These are phyloP conservation scores for Toxotes lorentzi DNA, from an alignment of 2,797 vertebrate genomes.

Conservation along the genomic window DNA sequence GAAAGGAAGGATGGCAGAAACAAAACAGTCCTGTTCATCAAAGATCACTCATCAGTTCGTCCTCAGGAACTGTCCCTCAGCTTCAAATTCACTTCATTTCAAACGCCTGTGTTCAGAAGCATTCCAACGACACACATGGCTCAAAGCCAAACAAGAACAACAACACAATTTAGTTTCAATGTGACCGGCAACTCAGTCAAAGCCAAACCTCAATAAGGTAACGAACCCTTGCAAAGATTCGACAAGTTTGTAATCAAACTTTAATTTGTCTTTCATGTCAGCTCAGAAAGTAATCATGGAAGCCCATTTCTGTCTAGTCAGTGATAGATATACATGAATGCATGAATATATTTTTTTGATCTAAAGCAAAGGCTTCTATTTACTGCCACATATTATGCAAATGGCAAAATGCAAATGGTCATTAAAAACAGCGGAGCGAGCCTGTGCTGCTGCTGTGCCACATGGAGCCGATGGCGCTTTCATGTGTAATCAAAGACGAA, in stretches of 20 bases:
- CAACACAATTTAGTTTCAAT: conserved; percentile 24
- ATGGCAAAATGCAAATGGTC: conserved; percentile 64
- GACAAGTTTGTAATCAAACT: conserved; percentile 57
- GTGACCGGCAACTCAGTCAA: conserved; percentile 14
- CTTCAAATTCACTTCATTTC: conserved; percentile 11
- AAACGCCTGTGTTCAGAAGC: conserved; percentile 10
- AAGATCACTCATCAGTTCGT: background rate
- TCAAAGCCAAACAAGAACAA: conserved; percentile 8
- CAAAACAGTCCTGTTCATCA: background rate
- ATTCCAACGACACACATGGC: background rate
- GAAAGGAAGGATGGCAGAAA: background rate
- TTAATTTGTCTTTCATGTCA: conserved; percentile 62
- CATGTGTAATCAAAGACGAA: conserved; percentile 72
- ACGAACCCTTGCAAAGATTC: conserved; percentile 8
- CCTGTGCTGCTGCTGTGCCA: conserved; percentile 25
- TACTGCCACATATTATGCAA: conserved; percentile 70
- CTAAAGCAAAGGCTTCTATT: conserved; percentile 66
- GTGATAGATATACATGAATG: conserved; percentile 64
- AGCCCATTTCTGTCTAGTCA: conserved; percentile 55
- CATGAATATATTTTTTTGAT: conserved; percentile 64
- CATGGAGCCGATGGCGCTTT: conserved; percentile 67
- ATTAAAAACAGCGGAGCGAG: conserved; percentile 61
- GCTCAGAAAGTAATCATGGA: conserved; percentile 44
- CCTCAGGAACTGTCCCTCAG: conserved; percentile 15
- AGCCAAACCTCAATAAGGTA: conserved; percentile 36